phyloP scores from a whole-genome alignment of 2,797 vertebrate genomes.

The Thamnophis elegans region DNA sequence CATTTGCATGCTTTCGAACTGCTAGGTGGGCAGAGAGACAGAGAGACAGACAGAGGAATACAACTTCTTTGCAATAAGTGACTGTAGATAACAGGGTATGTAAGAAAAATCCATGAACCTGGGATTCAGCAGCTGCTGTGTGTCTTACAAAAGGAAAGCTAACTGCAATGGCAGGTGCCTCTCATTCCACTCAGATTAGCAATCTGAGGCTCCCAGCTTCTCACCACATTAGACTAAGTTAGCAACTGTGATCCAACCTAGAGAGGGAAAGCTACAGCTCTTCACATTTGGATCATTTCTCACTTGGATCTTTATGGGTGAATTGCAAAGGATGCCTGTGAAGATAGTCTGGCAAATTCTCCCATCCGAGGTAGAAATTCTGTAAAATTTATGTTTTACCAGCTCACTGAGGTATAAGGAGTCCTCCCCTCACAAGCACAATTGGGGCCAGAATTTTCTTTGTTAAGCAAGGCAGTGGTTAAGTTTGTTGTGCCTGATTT shows the following conservation, averaged over 20 bases:
- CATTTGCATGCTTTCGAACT: too few species aligned
- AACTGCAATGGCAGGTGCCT: too few species aligned
- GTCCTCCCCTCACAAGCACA: too few species aligned
- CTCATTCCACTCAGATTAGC: not conserved
- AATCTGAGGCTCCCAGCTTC: not conserved
- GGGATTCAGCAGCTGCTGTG: not conserved
- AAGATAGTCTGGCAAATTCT: not conserved
- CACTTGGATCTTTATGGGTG: too few species aligned
- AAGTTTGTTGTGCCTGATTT: too few species aligned
- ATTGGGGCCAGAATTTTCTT: too few species aligned
- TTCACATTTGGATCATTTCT: not conserved
- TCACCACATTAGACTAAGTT: not conserved
- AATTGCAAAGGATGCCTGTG: not conserved
- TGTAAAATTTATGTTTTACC: too few species aligned
- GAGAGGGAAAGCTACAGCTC: not conserved
- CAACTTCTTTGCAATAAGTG: not conserved
- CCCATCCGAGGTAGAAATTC: too few species aligned
- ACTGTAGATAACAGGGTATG: not conserved
- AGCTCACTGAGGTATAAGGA: not conserved
- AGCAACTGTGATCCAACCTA: not conserved
- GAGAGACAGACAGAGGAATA: too few species aligned
- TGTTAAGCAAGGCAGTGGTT: too few species aligned
- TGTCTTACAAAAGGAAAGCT: not conserved
- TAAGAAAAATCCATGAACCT: not conserved
- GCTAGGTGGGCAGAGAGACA: too few species aligned